phyloP scores from a whole-genome alignment of 2,797 vertebrate species.

The Argentina silus region DNA sequence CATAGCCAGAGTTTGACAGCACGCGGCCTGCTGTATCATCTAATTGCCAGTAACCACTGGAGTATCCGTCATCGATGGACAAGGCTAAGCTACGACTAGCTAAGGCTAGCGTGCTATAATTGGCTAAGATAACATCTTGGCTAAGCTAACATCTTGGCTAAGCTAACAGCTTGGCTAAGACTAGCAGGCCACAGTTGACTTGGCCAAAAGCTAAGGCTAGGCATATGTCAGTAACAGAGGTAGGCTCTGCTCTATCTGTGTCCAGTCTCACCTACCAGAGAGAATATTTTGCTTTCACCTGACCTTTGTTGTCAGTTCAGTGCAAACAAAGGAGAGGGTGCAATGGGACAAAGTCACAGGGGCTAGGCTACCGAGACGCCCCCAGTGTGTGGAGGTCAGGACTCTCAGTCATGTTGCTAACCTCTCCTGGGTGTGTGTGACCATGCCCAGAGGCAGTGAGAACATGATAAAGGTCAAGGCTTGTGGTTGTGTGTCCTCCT shows the following conservation, averaged over 20 bases:
- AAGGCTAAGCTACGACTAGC: slow-evolving; percentile 37
- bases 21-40: neutral
- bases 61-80: slow-evolving; percentile 57
- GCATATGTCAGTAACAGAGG: no score
- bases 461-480: slow-evolving; percentile 77
- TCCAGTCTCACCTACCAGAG: no score
- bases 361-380: slow-evolving; percentile 35
- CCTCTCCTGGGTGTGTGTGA: slow-evolving; percentile 59
- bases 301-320: neutral
- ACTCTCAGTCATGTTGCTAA: slow-evolving; percentile 73
- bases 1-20: neutral
- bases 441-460: slow-evolving; percentile 53
- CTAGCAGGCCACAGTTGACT: no score
- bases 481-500: slow-evolving; percentile 63
- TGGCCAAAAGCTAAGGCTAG: no score
- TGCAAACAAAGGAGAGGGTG: neutral
- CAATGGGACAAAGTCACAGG: neutral
- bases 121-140: neutral
- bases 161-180: no score
- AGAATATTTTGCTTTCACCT: neutral
- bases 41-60: neutral
- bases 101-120: neutral
- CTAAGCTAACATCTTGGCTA: no score
- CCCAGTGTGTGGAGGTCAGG: slow-evolving; percentile 46
- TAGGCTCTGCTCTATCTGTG: no score